These are phyloP conservation scores for Ectemnius lituratus DNA, from an alignment of 2,888 invertebrate species.

Conservation along the genomic window DNA sequence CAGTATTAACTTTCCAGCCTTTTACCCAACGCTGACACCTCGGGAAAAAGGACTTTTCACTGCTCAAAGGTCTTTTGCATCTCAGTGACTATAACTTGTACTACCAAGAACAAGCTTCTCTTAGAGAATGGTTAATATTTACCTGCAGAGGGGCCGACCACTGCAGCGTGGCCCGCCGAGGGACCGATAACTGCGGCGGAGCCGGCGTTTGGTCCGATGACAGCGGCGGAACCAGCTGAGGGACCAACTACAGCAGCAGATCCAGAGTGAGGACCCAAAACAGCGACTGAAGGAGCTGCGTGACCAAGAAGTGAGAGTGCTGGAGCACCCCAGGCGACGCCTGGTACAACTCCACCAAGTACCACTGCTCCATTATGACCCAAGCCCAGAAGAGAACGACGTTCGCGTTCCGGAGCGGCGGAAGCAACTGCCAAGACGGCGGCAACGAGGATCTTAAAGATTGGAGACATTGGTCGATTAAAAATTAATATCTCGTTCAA, in stretches of 20 bases:
- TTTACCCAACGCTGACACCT: too few relatives aligned
- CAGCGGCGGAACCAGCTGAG: conserved; percentile 32
- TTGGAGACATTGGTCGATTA: background rate
- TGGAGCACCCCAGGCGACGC: conserved; percentile 51
- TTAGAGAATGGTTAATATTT: background rate
- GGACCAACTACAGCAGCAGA: conserved; percentile 53
- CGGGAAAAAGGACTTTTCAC: too few relatives aligned
- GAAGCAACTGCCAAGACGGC: conserved; percentile 54
- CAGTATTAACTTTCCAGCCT: too few relatives aligned
- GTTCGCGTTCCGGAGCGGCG: conserved; percentile 61
- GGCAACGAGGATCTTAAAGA: conserved; percentile 55
- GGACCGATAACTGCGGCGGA: conserved; percentile 38
- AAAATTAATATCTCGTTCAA: too few relatives aligned
- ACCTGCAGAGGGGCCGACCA: conserved; percentile 62
- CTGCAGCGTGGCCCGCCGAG: conserved; percentile 33
- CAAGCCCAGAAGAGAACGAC: conserved; percentile 63
- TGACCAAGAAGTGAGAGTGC: conserved; percentile 53
- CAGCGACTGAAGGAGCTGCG: conserved; percentile 37
- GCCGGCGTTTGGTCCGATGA: conserved; percentile 34
- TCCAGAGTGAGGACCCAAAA: conserved; percentile 54
- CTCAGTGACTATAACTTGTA: background rate
- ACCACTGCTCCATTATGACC: conserved; percentile 59
- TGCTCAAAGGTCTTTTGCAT: background rate
- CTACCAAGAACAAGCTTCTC: background rate
- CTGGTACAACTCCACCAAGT: conserved; percentile 54